Evolutionary conservation across 2,113 vertebrate species (phyloP).

Genomic region (Cygnus atratus): DNA sequence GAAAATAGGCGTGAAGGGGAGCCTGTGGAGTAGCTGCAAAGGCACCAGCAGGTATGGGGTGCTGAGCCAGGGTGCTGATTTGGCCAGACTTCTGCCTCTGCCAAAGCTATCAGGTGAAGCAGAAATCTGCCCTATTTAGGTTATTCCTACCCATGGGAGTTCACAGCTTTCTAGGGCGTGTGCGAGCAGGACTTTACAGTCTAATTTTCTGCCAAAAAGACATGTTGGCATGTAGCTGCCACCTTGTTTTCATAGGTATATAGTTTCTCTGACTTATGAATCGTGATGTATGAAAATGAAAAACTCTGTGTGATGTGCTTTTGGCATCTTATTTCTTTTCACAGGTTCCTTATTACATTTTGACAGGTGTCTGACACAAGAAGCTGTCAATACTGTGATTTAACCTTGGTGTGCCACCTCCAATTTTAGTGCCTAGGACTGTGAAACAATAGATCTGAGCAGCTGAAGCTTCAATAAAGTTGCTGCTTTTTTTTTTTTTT

Average conservation of each 20-base stretch:
- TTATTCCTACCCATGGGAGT: not conserved
- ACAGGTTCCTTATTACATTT: conserved; percentile 60
- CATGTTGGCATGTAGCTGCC: not conserved
- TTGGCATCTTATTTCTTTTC: conserved; percentile 65
- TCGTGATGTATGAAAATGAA: conserved; percentile 37
- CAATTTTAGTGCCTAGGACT: conserved; percentile 47
- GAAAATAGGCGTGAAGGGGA: not conserved
- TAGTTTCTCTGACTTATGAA: conserved; percentile 24
- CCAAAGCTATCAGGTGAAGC: not conserved
- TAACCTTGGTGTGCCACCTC: conserved; percentile 69
- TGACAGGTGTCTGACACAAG: conserved; percentile 69
- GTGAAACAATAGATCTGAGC: conserved; percentile 54
- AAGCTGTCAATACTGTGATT: conserved; percentile 54
- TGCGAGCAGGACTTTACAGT: not conserved
- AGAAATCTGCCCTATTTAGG: not conserved
- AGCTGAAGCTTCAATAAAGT: conserved; percentile 7
- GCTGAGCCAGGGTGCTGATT: fast-evolving
- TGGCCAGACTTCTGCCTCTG: not conserved
- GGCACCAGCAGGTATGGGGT: not conserved
- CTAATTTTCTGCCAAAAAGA: not conserved
- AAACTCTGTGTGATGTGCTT: conserved; percentile 6
- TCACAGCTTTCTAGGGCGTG: not conserved
- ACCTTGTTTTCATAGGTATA: conserved; percentile 7
- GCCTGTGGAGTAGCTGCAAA: not conserved
- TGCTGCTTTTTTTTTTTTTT: conserved; percentile 27